Conservation (phyloP, 2,113 vertebrate species). For the Nannobrachium achirus region DNA sequence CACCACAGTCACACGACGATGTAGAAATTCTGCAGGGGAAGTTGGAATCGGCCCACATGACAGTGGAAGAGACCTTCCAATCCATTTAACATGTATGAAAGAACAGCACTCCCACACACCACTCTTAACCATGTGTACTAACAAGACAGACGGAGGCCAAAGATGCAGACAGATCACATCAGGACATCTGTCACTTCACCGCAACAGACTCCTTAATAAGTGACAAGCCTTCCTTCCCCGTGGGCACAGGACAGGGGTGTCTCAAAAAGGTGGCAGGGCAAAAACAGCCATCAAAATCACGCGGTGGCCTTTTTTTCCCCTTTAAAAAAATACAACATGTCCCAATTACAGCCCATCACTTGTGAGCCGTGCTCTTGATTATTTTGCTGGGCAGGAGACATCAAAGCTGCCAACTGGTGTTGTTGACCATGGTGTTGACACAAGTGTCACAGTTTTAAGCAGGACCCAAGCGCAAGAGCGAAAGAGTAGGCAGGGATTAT, state of each 20-base stretch:
- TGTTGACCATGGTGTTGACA: conserved; percentile 49
- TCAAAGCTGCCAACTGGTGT: conserved; percentile 67
- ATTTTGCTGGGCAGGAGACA: conserved; percentile 60
- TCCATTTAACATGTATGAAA: conserved; percentile 94
- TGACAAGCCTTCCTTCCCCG: conserved; percentile 84
- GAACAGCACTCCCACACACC: conserved; percentile 73
- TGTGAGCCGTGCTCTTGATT: conserved; percentile 62
- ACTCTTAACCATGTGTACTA: conserved; percentile 86
- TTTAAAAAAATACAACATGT: conserved; percentile 64
- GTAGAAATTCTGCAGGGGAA: no score
- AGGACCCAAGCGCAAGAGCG: conserved; percentile 22
- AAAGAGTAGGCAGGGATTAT: background rate
- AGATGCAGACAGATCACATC: conserved; percentile 88
- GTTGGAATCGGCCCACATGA: no score
- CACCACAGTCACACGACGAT: no score
- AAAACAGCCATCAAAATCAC: conserved; percentile 75
- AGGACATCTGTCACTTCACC: conserved; percentile 95
- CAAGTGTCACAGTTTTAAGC: conserved; percentile 35
- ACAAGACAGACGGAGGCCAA: conserved; percentile 83
- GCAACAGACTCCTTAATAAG: conserved; percentile 88
- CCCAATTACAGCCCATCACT: conserved; percentile 79
- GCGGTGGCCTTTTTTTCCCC: conserved; percentile 63
- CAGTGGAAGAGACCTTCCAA: conserved; percentile 79
- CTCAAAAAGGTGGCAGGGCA: conserved; percentile 60
- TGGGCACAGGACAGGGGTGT: conserved; percentile 68